Percentiles rank a stretch among this genome's conserved stretches.
Conservation (phyloP, 2,113 vertebrate genomes). For the Chionis minor region DNA sequence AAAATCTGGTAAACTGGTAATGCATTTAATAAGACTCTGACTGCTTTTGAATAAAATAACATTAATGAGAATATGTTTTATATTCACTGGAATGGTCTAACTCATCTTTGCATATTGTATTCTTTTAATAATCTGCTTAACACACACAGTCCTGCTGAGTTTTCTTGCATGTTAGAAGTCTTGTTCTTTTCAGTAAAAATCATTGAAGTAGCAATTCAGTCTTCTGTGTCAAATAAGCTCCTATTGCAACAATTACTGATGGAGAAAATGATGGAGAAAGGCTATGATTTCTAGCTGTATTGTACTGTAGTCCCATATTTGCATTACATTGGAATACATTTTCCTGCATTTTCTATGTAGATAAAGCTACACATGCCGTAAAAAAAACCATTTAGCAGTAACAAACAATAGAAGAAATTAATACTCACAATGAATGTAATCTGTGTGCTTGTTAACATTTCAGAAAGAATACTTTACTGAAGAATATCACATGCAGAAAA, state of each 20-base stretch:
- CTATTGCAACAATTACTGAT: not conserved
- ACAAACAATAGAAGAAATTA: not conserved
- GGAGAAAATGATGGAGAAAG: not conserved
- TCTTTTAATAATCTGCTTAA: not conserved
- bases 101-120: not conserved
- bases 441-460: not conserved
- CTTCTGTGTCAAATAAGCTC: not conserved
- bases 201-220: not conserved
- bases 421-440: not conserved
- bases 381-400: not conserved
- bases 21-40: not conserved
- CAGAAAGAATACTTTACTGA: not conserved
- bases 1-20: not conserved
- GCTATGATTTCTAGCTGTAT: not conserved
- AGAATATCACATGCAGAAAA: constrained; percentile 11
- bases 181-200: not conserved
- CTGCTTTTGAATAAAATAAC: not conserved
- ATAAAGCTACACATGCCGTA: not conserved
- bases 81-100: not conserved
- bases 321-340: not conserved
- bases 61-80: constrained; percentile 2
- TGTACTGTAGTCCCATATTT: not conserved
- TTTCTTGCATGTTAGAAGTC: not conserved
- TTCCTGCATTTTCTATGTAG: not conserved
- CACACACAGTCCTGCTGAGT: not conserved